Base-by-base conservation (phyloP, 2,113 vertebrate species). In the Vidua chalybeata region DNA sequence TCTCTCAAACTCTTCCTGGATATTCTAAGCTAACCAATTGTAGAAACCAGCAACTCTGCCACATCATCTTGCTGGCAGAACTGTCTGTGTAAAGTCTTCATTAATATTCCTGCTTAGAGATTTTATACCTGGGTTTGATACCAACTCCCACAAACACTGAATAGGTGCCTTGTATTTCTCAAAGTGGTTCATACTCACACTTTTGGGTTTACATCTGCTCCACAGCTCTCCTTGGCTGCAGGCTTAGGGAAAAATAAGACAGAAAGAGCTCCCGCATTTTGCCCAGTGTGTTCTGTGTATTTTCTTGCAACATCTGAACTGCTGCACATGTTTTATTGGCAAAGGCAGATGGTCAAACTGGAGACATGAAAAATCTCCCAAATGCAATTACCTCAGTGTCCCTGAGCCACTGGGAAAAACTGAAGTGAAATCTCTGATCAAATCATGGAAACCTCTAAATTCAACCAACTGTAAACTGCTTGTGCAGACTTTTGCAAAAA, bases 261-360 rank as follows among this genome's bases (percentile, higher is more conserved):
- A 39, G n/a, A 37, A 33, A 79, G 20, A 13, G 46, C 41, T 80
- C 22, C 61, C 28, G 62, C 7, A 37, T 41, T 89, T 61, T 66
- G 7, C 46, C 63, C 63, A 27, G 21, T 11, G 16, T 37, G 24
- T 75, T 91, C 45, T 76, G 22, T 11, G n/a, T 21, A 22, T 31
- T 90, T 80, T 27, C 37, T 77, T 58, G 37, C 3, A 9, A 54
- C 63, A 76, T 56, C 58, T 69, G 49, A 92, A 84, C 37, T 58
- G n/a, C 66, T 66, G 63, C n/a, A 30, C 31, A 39, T 2, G 1
- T 69, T 95, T 91, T 62, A 49, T 73, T 80, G 76, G 85, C 68
- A 92, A 77, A 89, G 72, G 56, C 90, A 94, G 88, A 86, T 69
- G 72, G 72, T 84, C 85, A 94, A 80, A 84, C 41, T 56, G 17